phyloP scores from a whole-genome alignment of 2,113 vertebrate species.

The Micronycteris hirsuta region DNA sequence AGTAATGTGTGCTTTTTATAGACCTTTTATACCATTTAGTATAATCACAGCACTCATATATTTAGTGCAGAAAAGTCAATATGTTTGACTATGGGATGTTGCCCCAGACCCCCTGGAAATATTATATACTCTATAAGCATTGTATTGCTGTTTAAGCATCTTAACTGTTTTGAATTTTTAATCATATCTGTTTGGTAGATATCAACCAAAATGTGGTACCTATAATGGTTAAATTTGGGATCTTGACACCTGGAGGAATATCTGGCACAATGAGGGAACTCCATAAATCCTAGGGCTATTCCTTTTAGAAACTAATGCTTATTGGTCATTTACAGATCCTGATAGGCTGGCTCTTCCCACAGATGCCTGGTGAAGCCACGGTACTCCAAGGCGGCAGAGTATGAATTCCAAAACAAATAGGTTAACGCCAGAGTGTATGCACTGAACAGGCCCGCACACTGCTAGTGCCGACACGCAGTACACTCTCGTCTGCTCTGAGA shows the following conservation, averaged over 20 bases:
- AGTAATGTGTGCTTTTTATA: background rate
- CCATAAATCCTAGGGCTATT: background rate
- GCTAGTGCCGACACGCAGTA: background rate
- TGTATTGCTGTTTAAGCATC: background rate
- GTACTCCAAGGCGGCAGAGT: background rate
- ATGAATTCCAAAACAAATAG: background rate
- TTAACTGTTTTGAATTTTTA: background rate
- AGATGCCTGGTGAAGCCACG: background rate
- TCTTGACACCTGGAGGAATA: background rate
- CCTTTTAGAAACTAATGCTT: background rate
- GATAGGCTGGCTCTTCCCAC: background rate
- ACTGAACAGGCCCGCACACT: background rate
- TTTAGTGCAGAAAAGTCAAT: background rate
- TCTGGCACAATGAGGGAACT: background rate
- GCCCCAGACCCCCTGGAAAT: background rate
- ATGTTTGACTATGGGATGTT: background rate
- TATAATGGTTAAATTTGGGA: background rate
- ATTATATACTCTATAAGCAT: background rate
- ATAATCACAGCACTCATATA: background rate
- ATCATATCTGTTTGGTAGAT: background rate
- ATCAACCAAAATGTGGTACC: background rate
- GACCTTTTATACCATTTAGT: background rate
- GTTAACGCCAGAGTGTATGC: background rate
- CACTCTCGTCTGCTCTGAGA: background rate
- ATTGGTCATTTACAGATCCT: background rate